Conservation (phyloP, 2,797 vertebrate species). For the Antrozous pallidus region DNA sequence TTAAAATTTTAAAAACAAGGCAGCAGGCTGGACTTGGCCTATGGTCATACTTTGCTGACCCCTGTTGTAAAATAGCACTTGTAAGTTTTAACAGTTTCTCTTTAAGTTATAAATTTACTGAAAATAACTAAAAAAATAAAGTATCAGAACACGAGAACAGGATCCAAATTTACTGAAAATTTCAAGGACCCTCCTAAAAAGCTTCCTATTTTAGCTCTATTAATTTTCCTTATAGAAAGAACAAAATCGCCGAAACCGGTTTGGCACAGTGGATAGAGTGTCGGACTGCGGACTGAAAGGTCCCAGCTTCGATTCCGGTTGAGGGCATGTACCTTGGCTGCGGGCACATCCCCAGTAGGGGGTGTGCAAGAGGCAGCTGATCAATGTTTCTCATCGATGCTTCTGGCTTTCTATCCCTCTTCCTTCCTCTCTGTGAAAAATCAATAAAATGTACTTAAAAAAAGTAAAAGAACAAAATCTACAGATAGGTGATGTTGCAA, state of each 20-base stretch:
- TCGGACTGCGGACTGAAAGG: too few relatives aligned
- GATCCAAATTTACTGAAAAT: neutral
- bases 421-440: too few relatives aligned
- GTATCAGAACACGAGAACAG: neutral
- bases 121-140: constrained; percentile 3
- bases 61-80: neutral
- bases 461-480: constrained; percentile 4
- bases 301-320: too few relatives aligned
- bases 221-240: constrained; percentile 3
- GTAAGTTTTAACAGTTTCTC: neutral
- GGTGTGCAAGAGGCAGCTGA: too few relatives aligned
- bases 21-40: neutral
- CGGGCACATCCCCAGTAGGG: too few relatives aligned
- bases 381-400: too few relatives aligned
- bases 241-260: too few relatives aligned
- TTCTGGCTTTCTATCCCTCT: too few relatives aligned
- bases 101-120: neutral
- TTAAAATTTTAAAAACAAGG: neutral
- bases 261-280: too few relatives aligned
- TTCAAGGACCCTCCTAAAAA: constrained; percentile 1
- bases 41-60: neutral
- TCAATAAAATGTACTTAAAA: too few relatives aligned
- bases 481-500: neutral
- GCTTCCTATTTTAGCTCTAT: neutral
- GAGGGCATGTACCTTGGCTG: too few relatives aligned